Evolutionary conservation across 2,888 invertebrate species (phyloP), one percentile per base, ranked within the genome.

Genomic region (Antheraea assamensis): DNA sequence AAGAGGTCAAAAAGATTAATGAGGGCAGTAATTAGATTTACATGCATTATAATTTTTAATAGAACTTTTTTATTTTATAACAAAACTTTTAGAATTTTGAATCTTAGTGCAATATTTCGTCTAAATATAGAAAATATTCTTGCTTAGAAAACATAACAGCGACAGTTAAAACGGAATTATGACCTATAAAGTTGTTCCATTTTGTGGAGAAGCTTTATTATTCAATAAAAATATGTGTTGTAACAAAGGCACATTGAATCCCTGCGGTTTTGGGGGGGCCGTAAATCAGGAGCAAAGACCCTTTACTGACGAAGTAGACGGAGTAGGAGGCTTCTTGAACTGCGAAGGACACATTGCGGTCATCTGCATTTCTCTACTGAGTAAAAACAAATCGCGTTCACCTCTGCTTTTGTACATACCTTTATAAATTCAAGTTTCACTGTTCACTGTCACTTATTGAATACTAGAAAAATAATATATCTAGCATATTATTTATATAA

Each of bases 251-350:
- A 90, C 91, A 92, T 93, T 91, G 92, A 88, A 86, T 90, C 88
- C 87, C 87, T 94, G 93, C 86, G 93, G 94, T 93, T 94, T 92
- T 91, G 82, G 90, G 90, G n/a, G 83, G 88, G 86, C 88, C 84
- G 87, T 94, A 94, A 94, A 93, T 93, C 92, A 93, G 91, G 92
- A 88, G 92, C 91, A 92, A 93, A 87, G 91, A 90, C 90, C 92
- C 86, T 84, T 81, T 77, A 76, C 74, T 76, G 78, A 80, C 84
- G 87, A 84, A 82, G 88, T 80, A 82, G 85, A 77, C 42, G 42
- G 42, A 42, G 13, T 42, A 42, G 79, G 82, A 85, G 86, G 90
- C 93, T 92, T 92, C 93, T 92, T 93, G 91, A 90, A 92, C 93
- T 88, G 90, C 88, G 93, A 94, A 94, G 94, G 94, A 79, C 89